Evolutionary conservation across 2,888 invertebrate genomes (phyloP).

Genomic region (Lagria hirta): DNA sequence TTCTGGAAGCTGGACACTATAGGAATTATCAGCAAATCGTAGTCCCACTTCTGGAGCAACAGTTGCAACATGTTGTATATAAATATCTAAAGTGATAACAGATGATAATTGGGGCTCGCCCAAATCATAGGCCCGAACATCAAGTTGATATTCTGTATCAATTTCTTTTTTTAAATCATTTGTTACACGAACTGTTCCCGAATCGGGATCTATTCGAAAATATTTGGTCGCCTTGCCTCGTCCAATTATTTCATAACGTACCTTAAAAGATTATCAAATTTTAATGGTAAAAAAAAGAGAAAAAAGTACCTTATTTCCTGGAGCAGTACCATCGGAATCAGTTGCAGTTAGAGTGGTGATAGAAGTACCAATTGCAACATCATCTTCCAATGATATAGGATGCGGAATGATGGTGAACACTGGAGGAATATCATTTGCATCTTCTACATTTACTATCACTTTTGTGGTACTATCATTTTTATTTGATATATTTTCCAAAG

Average conservation of each 20-base stretch:
- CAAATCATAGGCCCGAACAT: slow-evolving; percentile 82
- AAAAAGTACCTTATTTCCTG: slow-evolving; percentile 70
- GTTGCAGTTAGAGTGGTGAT: slow-evolving; percentile 78
- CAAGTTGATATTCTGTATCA: slow-evolving; percentile 86
- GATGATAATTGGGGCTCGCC: slow-evolving; percentile 84
- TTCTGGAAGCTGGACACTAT: slow-evolving; percentile 81
- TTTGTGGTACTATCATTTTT: slow-evolving; percentile 72
- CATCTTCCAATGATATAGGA: slow-evolving; percentile 81
- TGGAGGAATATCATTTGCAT: slow-evolving; percentile 86
- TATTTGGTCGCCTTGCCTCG: slow-evolving; percentile 80
- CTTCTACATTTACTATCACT: slow-evolving; percentile 74
- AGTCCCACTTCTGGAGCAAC: slow-evolving; percentile 71
- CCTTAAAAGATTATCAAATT: slow-evolving; percentile 43
- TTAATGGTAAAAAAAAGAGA: background rate
- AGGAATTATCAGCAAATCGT: slow-evolving; percentile 85
- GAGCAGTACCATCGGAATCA: slow-evolving; percentile 82
- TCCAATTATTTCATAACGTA: slow-evolving; percentile 77
- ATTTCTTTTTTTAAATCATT: slow-evolving; percentile 84
- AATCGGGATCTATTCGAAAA: slow-evolving; percentile 85
- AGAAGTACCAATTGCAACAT: slow-evolving; percentile 77
- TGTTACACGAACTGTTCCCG: slow-evolving; percentile 76
- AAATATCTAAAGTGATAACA: slow-evolving; percentile 78
- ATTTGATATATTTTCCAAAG: slow-evolving; percentile 75
- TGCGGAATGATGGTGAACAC: slow-evolving; percentile 81
- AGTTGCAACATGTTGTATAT: slow-evolving; percentile 75